Evolutionary conservation across 2,113 vertebrate species (phyloP).

Genomic region (Coptodon bakossiorum): DNA sequence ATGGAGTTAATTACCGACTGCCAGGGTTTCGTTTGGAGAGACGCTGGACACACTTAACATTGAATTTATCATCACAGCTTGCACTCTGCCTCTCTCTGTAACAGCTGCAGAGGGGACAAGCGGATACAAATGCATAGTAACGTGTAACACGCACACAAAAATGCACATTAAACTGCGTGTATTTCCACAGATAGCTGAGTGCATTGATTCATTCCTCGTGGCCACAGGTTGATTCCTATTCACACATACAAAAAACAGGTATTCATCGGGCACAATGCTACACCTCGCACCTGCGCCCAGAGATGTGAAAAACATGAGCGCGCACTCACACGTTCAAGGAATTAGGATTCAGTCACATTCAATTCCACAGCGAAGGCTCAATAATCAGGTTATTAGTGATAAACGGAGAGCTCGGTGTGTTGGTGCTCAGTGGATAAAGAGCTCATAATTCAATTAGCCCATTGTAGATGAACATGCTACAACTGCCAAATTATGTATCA

Average conservation of each 20-base stretch:
- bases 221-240: background rate
- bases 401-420: background rate
- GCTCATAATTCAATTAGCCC: slow-evolving; percentile 22
- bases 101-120: background rate
- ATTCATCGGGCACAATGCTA: background rate
- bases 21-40: background rate
- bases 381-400: slow-evolving; percentile 63
- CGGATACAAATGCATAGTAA: background rate
- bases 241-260: background rate
- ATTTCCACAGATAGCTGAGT: background rate
- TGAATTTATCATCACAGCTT: slow-evolving; percentile 3
- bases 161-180: background rate
- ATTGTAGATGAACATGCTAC: background rate
- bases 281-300: background rate
- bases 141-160: background rate
- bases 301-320: background rate
- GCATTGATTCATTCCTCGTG: background rate
- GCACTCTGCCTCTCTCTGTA: background rate
- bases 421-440: background rate
- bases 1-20: slow-evolving; percentile 32
- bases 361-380: slow-evolving; percentile 3
- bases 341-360: slow-evolving; percentile 21
- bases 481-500: slow-evolving; percentile 1
- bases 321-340: background rate
- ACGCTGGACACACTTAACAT: background rate